Evolutionary conservation across 2,113 vertebrate species (phyloP).

Genomic region (Dunckerocampus dactyliophorus): DNA sequence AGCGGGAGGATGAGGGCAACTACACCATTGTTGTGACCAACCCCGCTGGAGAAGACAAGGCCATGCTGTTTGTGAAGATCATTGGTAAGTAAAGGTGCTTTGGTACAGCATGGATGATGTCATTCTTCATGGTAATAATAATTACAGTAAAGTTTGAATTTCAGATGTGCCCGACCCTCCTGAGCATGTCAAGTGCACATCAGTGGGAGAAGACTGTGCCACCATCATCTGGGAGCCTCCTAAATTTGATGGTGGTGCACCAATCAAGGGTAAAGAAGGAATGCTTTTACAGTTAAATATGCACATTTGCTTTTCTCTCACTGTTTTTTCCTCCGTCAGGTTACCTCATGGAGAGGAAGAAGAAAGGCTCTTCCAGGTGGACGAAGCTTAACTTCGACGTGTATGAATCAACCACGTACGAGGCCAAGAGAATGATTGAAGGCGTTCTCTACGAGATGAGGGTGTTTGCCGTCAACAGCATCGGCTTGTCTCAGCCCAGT

Average conservation of each 20-base stretch:
- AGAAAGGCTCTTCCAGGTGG: constrained; percentile 88
- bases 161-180: constrained; percentile 87
- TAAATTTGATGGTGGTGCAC: constrained; percentile 80
- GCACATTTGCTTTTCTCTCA: not conserved
- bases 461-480: constrained; percentile 83
- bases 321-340: constrained; percentile 61
- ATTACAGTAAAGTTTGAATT: not conserved
- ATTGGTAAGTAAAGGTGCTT: constrained; percentile 70
- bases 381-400: constrained; percentile 90
- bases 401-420: constrained; percentile 72
- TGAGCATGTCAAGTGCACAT: constrained; percentile 73
- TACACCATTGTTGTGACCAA: constrained; percentile 84
- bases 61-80: constrained; percentile 77
- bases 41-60: constrained; percentile 81
- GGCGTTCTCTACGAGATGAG: constrained; percentile 87
- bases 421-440: constrained; percentile 90
- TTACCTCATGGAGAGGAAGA: constrained; percentile 89
- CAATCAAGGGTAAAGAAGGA: constrained; percentile 71
- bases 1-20: constrained; percentile 77
- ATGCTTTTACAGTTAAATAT: not conserved
- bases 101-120: not conserved
- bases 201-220: constrained; percentile 83
- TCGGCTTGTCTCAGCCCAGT: constrained; percentile 83
- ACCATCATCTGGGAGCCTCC: constrained; percentile 80
- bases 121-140: not conserved